A percentile compares a stretch with the other conserved stretches of the same genome.
Evolutionary conservation across 2,888 invertebrate species (phyloP).

Genomic region (Hydrotaea diabolus): DNA sequence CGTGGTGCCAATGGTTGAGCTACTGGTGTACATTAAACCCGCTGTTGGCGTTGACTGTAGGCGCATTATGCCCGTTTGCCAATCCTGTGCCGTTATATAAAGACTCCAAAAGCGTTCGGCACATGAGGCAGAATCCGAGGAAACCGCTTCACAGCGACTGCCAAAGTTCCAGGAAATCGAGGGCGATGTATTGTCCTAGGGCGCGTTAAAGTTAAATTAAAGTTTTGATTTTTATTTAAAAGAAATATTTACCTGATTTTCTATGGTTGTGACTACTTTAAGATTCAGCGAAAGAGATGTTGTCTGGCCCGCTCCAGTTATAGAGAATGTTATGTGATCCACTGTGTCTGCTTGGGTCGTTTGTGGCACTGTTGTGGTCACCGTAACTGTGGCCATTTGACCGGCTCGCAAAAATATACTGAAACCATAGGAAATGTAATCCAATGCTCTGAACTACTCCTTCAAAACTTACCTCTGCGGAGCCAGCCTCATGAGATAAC

Average conservation of each 20-base stretch:
- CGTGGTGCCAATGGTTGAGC: constrained; percentile 86
- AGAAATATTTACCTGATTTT: constrained; percentile 73
- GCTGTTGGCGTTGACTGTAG: constrained; percentile 83
- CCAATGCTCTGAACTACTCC: neutral
- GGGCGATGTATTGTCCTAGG: constrained; percentile 83
- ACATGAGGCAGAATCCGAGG: constrained; percentile 82
- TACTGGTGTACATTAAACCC: constrained; percentile 84
- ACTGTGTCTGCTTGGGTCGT: constrained; percentile 82
- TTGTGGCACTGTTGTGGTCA: constrained; percentile 81
- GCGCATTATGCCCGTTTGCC: constrained; percentile 84
- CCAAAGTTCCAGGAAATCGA: constrained; percentile 85
- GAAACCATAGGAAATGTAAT: constrained; percentile 2
- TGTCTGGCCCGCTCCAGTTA: constrained; percentile 79
- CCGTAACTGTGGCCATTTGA: constrained; percentile 83
- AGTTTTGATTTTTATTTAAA: neutral
- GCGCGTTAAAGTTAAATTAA: neutral
- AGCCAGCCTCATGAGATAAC: constrained; percentile 83
- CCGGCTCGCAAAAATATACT: constrained; percentile 74
- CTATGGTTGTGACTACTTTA: constrained; percentile 78
- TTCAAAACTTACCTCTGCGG: constrained; percentile 82
- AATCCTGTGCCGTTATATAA: constrained; percentile 86
- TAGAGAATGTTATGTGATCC: constrained; percentile 85
- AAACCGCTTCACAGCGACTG: constrained; percentile 83
- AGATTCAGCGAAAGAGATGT: constrained; percentile 80
- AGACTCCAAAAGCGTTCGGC: constrained; percentile 86